These are phyloP conservation scores for Myotis lucifugus DNA, from an alignment of 2,113 vertebrate genomes.

Conservation along the genomic window DNA sequence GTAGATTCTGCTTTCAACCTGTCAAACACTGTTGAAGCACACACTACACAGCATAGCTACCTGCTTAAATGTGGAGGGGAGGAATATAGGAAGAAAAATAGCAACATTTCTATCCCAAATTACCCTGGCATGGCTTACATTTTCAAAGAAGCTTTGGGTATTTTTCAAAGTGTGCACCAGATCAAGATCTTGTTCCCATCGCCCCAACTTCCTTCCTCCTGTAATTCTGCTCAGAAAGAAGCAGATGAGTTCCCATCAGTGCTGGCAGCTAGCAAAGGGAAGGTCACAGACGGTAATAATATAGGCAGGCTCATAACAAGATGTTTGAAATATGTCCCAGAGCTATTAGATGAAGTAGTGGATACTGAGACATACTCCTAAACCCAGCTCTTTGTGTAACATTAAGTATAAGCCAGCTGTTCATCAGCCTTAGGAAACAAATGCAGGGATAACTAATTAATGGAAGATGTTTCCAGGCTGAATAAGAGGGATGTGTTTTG, in stretches of 20 bases:
- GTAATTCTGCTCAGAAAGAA: constrained; percentile 38
- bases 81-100: neutral
- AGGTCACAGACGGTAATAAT: constrained; percentile 66
- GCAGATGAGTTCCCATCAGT: neutral
- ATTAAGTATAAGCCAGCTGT: constrained; percentile 73
- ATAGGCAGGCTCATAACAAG: constrained; percentile 56
- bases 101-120: neutral
- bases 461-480: constrained; percentile 69
- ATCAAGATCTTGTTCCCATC: constrained; percentile 1
- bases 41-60: neutral
- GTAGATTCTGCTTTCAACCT: neutral
- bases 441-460: constrained; percentile 66
- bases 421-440: constrained; percentile 72
- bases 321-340: constrained; percentile 60
- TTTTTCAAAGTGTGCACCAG: neutral
- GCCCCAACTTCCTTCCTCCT: neutral
- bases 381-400: constrained; percentile 53
- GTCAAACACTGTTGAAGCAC: neutral
- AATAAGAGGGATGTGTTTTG: constrained; percentile 13
- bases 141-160: constrained; percentile 41
- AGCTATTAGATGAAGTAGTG: constrained; percentile 63
- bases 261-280: constrained; percentile 47
- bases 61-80: neutral
- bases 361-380: constrained; percentile 63
- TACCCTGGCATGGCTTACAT: neutral